Base-by-base conservation (phyloP, 2,113 vertebrate species). In the Bujurquina vittata region DNA sequence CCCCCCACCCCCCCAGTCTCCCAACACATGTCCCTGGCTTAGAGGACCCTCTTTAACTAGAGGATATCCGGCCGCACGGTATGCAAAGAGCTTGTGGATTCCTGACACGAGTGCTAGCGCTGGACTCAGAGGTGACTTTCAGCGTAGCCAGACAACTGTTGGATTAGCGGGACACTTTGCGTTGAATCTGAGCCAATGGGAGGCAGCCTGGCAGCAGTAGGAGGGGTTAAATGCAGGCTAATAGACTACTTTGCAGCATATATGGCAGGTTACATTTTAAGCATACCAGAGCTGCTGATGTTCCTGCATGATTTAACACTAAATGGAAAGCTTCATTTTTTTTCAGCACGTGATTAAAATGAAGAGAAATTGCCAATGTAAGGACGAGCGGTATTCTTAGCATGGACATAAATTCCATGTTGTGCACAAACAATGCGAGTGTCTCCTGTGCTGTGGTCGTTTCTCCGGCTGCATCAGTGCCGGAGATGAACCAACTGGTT, bases 61-160 rank as follows among this genome's bases (percentile, higher is more conserved):
- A 93, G 94, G 93, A 95, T 94, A 94, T 95, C 93, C 92, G 91
- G 92, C 84, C 79, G 78, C 83, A 81, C 82, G 91, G 89, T 88
- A 91, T 94, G 91, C 92, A 88, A 91, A 93, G 88, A 92, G 91
- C 87, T 88, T 84, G 84, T 77, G 91, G 92, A 95, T 94, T 93
- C 93, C 91, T 91, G 87, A 90, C 88, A 58, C 75, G 75, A 91
- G 88, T 87, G 88, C 83, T 74, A 23, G 84, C 91, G 88, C 84
- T 88, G 86, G 89, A 92, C 86, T 87, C 88, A 86, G 90, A 91
- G 93, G 92, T 94, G 92, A 94, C 94, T 92, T 92, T 93, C 88
- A 92, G 92, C 31, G 87, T 60, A 75, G 77, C 54, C 83, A 76
- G 88, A 92, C 93, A 94, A 93, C 93, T 94, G 93, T 85, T 93